Evolutionary conservation across 2,113 vertebrate genomes (phyloP).

Genomic region (Cygnus atratus): DNA sequence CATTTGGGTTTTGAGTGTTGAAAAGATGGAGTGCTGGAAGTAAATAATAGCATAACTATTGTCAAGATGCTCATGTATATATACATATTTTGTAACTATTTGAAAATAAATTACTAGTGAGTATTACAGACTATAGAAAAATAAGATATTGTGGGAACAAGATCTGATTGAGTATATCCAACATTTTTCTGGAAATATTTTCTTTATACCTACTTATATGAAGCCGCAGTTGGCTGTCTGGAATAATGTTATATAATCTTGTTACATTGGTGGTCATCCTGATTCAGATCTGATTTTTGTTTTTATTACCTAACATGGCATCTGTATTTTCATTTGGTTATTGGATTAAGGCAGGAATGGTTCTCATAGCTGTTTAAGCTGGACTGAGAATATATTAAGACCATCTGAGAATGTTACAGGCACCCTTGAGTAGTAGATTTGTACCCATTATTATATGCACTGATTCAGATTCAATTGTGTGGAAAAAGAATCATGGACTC

Average conservation of each 20-base stretch:
- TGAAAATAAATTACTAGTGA: neutral
- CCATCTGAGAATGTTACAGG: neutral
- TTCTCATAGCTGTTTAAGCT: neutral
- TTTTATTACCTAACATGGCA: neutral
- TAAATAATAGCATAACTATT: neutral
- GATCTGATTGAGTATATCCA: neutral
- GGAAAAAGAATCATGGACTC: neutral
- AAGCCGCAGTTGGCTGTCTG: neutral
- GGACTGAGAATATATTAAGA: neutral
- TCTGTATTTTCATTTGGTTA: neutral
- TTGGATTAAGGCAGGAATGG: neutral
- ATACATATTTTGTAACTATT: neutral
- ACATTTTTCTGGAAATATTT: neutral
- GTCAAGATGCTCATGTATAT: neutral
- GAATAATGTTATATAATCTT: neutral
- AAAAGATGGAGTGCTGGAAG: neutral
- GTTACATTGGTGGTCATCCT: rapidly evolving
- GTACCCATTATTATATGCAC: neutral
- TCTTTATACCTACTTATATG: neutral
- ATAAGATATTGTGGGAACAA: neutral
- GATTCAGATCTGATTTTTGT: neutral
- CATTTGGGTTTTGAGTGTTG: neutral
- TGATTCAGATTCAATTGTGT: neutral
- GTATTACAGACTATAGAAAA: neutral
- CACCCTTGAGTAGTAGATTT: neutral